Conservation (phyloP, 2,113 vertebrate species). For the Merops nubicus region DNA sequence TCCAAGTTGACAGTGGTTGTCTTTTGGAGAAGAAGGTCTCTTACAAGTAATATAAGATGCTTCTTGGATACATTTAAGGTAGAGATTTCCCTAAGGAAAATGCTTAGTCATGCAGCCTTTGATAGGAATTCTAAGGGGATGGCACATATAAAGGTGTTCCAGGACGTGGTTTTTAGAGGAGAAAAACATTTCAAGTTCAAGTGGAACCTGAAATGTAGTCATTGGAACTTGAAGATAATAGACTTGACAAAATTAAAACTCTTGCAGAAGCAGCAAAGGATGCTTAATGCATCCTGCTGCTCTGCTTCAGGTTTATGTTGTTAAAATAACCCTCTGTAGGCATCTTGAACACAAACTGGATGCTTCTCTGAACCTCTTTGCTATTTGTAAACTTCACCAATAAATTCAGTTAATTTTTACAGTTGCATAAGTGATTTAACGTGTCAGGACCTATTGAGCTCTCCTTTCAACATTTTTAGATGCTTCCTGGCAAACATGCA, state of each 20-base stretch:
- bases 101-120: neutral
- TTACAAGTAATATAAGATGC: neutral
- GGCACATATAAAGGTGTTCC: neutral
- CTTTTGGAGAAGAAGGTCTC: neutral
- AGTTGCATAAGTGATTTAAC: neutral
- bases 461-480: neutral
- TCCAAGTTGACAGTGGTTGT: neutral
- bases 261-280: neutral
- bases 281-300: neutral
- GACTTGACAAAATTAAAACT: neutral
- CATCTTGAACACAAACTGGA: neutral
- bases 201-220: neutral
- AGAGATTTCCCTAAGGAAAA: neutral
- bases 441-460: neutral
- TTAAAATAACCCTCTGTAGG: neutral
- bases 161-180: neutral
- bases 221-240: neutral
- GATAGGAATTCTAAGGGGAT: neutral
- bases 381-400: neutral
- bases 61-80: neutral
- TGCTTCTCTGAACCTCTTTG: neutral
- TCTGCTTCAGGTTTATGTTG: neutral
- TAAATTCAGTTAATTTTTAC: neutral
- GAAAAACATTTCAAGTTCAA: neutral
- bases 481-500: neutral